A percentile compares a stretch with the other conserved stretches of the same genome.
phyloP scores from a whole-genome alignment of 2,888 invertebrate genomes.

The Mellilla xanthometata region DNA sequence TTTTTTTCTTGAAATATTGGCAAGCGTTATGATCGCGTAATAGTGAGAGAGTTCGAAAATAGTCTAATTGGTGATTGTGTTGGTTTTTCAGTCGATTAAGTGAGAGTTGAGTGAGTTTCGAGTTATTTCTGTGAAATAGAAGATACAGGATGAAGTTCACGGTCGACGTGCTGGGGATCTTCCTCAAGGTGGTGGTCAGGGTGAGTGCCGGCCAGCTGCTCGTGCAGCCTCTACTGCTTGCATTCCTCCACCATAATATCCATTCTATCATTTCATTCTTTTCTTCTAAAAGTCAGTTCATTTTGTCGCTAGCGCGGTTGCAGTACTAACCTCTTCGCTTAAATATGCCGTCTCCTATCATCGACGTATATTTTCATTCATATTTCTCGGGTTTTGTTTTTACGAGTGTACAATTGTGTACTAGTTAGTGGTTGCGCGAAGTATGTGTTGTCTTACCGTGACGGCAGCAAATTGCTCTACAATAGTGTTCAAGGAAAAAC shows the following conservation, averaged over 20 bases:
- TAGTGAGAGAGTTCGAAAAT: conserved; percentile 21
- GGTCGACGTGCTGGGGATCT: conserved; percentile 75
- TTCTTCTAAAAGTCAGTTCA: too few relatives aligned
- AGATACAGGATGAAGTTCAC: conserved; percentile 75
- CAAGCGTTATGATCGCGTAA: conserved; percentile 35
- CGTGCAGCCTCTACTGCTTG: not conserved
- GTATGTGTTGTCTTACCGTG: too few relatives aligned
- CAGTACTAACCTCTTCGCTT: too few relatives aligned
- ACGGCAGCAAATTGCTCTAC: too few relatives aligned
- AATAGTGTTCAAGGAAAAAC: too few relatives aligned
- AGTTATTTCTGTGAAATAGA: conserved; percentile 35
- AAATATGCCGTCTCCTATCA: too few relatives aligned
- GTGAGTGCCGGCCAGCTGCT: conserved; percentile 51
- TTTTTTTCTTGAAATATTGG: conserved; percentile 6
- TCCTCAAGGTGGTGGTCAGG: conserved; percentile 77
- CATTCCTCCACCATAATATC: not conserved
- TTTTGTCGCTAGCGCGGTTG: too few relatives aligned
- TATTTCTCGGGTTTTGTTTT: too few relatives aligned
- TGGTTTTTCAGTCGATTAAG: conserved; percentile 60
- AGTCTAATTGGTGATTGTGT: conserved; percentile 43
- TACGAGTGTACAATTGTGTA: too few relatives aligned
- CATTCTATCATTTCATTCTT: too few relatives aligned
- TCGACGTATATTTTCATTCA: too few relatives aligned
- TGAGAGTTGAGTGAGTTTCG: conserved; percentile 58
- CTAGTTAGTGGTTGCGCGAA: too few relatives aligned